Base-by-base conservation (phyloP, 2,797 vertebrate genomes). In the Darevskia nairensis region DNA sequence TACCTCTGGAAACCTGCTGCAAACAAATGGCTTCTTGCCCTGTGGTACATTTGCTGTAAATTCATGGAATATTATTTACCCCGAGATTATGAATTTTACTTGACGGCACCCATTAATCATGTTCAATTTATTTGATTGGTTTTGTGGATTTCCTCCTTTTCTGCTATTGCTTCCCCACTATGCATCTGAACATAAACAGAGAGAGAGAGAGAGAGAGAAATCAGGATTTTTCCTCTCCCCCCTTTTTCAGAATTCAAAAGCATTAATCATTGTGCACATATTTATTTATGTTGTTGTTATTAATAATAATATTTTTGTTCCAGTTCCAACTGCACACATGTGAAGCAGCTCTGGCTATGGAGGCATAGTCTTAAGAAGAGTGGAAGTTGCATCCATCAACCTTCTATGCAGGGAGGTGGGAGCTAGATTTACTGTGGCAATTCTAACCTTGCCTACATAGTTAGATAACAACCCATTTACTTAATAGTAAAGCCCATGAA, bases 21-120 rank as follows among this genome's bases (percentile, higher is more conserved):
- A 66, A 29, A 41, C 44, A 46, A 86, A 25, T 71, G 64, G 76
- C 44, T 46, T 80, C 39, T 35, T 79, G 35, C 50, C 66, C 75
- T 72, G 1, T 59, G 21, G 23, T 80, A 44, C 82, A 84, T 84
- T 84, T 88, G 27, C 29, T 84, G 35, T 72, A 84, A 72, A 64
- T n/a, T 35, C 39, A 61, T 15, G 41, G 74, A 79, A 32, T 88
- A n/a, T 82, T 41, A 55, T 78, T 88, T 79, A 78, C 9, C 44
- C 29, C 21, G n/a, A 66, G 59, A 82, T 83, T 83, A 76, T 69
- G 41, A 64, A 68, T 76, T 68, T 68, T 68, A 25, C 6, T 76
- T 77, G 41, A 76, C 15, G 9, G 75, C 46, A 35, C 44, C 66
- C 55, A 82, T 82, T 87, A 87, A 82, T 82, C 39, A 46, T 19